phyloP scores from a whole-genome alignment of 1,140 invertebrate species.

The Marisa cornuarietis region DNA sequence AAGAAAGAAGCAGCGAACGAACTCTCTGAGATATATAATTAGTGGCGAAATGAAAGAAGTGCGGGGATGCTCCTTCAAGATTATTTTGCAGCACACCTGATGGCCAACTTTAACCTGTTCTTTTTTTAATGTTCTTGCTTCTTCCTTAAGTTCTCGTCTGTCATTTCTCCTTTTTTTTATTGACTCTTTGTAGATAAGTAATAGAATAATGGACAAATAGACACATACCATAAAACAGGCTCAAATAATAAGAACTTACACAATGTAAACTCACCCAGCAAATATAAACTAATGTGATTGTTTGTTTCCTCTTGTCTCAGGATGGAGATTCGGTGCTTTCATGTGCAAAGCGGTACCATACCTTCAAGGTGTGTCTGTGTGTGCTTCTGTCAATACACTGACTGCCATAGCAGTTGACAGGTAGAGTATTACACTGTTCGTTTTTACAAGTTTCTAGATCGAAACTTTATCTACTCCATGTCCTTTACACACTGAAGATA shows the following conservation, averaged over 20 bases:
- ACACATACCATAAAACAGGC: too few relatives aligned
- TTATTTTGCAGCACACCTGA: too few relatives aligned
- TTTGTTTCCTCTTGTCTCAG: constrained; percentile 69
- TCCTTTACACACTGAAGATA: too few relatives aligned
- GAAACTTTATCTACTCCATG: too few relatives aligned
- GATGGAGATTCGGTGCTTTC: constrained; percentile 90
- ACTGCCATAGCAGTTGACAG: constrained; percentile 93
- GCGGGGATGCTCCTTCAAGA: too few relatives aligned
- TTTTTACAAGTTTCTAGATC: too few relatives aligned
- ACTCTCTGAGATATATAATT: too few relatives aligned
- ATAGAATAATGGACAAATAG: not conserved
- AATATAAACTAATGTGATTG: not conserved
- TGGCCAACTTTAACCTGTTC: too few relatives aligned
- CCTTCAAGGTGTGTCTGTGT: constrained; percentile 92
- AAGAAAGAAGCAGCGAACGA: too few relatives aligned
- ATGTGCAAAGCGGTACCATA: constrained; percentile 95
- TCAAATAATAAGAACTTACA: not conserved
- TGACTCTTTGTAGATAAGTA: not conserved
- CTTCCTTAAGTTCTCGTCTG: too few relatives aligned
- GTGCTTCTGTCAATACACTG: constrained; percentile 91
- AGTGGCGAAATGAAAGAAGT: too few relatives aligned
- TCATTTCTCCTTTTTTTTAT: not conserved
- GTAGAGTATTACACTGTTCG: constrained; percentile 69
- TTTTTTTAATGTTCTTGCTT: too few relatives aligned
- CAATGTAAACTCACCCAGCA: not conserved